Conservation (phyloP, 2,797 vertebrate species). For the Lagodon rhomboides region DNA sequence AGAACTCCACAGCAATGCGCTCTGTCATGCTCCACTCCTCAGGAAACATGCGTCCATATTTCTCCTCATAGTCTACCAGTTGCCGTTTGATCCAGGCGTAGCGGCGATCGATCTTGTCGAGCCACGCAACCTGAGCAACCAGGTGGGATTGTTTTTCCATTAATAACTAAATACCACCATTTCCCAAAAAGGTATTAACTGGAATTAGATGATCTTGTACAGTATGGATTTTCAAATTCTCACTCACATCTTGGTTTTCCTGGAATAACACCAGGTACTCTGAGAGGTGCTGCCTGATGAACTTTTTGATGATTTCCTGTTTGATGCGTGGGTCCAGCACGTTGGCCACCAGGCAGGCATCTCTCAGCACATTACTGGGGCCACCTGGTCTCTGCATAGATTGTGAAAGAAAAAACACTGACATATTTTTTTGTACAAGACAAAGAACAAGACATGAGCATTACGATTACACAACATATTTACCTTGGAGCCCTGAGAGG, state of each 20-base stretch:
- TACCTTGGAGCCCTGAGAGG: slow-evolving; percentile 97
- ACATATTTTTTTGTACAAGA: neutral
- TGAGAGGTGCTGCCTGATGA: slow-evolving; percentile 96
- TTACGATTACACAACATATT: slow-evolving; percentile 8
- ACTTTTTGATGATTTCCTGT: slow-evolving; percentile 99
- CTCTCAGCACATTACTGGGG: slow-evolving; percentile 96
- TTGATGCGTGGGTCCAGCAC: slow-evolving; percentile 97
- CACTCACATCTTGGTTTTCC: slow-evolving; percentile 98
- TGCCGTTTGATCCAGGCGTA: slow-evolving; percentile 99
- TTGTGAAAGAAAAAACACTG: neutral
- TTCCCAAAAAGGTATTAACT: neutral
- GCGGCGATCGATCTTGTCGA: slow-evolving; percentile 97
- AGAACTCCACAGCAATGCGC: slow-evolving; percentile 97
- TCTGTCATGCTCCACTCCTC: slow-evolving; percentile 97
- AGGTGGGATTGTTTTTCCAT: neutral
- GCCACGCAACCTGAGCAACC: slow-evolving; percentile 91
- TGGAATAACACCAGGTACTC: slow-evolving; percentile 98
- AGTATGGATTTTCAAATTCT: neutral
- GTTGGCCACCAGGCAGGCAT: slow-evolving; percentile 96
- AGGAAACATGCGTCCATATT: slow-evolving; percentile 97
- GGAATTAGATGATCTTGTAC: neutral
- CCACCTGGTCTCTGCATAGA: slow-evolving; percentile 90
- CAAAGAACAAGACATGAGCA: neutral
- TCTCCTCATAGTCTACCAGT: slow-evolving; percentile 98
- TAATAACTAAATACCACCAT: neutral